Evolutionary conservation across 2,113 vertebrate species (phyloP), one percentile per base, ranked within the genome.

Genomic region (Brachypteracias leptosomus): DNA sequence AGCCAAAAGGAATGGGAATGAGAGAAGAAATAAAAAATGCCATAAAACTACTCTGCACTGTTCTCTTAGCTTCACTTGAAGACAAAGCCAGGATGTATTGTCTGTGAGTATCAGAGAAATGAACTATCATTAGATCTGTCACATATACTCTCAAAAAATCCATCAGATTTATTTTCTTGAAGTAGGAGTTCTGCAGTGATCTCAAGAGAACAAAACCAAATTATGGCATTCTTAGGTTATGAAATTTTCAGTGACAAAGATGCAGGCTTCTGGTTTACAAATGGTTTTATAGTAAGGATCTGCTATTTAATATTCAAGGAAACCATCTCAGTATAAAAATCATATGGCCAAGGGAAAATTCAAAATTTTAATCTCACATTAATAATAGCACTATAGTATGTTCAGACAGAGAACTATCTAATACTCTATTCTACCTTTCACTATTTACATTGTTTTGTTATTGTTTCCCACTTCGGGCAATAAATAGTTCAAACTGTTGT

Each of bases 291-390:
- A 78, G 36, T 72, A 84, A 72, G 59, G n/a, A 73, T 49, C 46
- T 80, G 40, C 42, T 85, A 88, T 42, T 93, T 88, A 91, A 96
- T 79, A 88, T 79, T 94, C 86, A 94, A 87, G 42, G 51, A 89
- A 91, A 87, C 25, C 74, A 70, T 70, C 25, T 66, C 42, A 78
- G 21, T n/a, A 31, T 46, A 85, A 79, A 93, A 92, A 91, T 90
- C 25, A 51, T 36, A 76, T 5, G 25, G 28, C 31, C 36, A 68
- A 83, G 46, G 20, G 25, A 90, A 84, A 92, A 91, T 47, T 44
- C 24, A 71, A 47, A 61, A 61, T 59, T 54, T 89, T 54, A 78
- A 76, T 42, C 46, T 78, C 18, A 44, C 20, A 47, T 68, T 66
- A 89, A 85, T 62, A 84, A 62, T 18, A 85, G n/a, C 46, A 38